Base-by-base conservation (phyloP, 2,888 invertebrate genomes). In the Ornithoptera alexandrae region DNA sequence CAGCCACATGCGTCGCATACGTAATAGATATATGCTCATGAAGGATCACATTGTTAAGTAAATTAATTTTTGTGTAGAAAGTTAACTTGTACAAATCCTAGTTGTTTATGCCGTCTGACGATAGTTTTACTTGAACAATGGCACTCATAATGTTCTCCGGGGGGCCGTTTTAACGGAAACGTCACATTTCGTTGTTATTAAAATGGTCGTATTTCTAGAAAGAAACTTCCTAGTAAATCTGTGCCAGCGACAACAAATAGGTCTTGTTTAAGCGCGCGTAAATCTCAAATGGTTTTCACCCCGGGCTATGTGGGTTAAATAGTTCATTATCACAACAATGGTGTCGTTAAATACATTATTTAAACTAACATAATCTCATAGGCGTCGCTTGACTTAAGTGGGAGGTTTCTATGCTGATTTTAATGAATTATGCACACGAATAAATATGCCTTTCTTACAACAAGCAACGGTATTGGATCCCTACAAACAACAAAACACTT, bases 261-360 rank as follows among this genome's bases (percentile, higher is more conserved):
- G 73, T 73, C 79, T 78, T 72, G 81, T 81, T 80, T 77, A 77
- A 74, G 70, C 65, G 80, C 78, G 81, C 79, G 78, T 80, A 80
- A 81, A 80, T 80, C 78, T 72, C 73, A 68, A 58, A 68, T 59
- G 50, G 80, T 82, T 88, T 89, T 88, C 86, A 82, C 85, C 84
- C 84, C 77, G 77, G 75, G 67, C 78, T 76, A 84, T 84, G 82
- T 84, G 78, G 83, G 85, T 78, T 85, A 87, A 84, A 87, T 86
- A 70, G 73, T 71, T 86, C 86, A 89, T 90, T 89, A 90, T 78
- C 88, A 89, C 88, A 79, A 90, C 88, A 89, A 89, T 86, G 78
- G 74, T 74, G 72, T 70, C 72, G 81, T 88, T 80, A 86, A 85
- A 88, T 89, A 78, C 80, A 86, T 89, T 86, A 88, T 89, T 90